Evolutionary conservation across 1,140 invertebrate genomes (phyloP).

Genomic region (Drosophila kepulauana): DNA sequence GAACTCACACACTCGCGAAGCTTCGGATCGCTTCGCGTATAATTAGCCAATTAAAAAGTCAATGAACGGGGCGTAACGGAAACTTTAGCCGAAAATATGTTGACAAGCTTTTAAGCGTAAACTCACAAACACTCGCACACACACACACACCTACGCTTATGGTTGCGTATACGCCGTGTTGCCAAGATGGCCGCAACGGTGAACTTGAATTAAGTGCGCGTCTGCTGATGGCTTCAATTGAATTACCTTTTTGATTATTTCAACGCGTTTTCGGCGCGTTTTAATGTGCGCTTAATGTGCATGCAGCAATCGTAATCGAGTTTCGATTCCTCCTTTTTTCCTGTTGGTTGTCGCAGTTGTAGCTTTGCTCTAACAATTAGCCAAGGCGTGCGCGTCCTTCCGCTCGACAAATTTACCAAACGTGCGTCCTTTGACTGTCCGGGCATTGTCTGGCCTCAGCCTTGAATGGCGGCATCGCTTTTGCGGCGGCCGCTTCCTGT

Average conservation of each 20-base stretch:
- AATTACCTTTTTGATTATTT: conserved; percentile 52
- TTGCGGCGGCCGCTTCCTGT: conserved; percentile 10
- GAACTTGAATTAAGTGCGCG: conserved; percentile 34
- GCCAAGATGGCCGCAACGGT: conserved; percentile 27
- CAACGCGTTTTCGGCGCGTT: conserved; percentile 28
- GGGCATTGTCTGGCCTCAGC: conserved; percentile 13
- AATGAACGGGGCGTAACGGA: conserved; percentile 42
- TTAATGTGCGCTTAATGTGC: conserved; percentile 56
- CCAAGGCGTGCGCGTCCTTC: conserved; percentile 53
- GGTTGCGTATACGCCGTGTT: conserved; percentile 2
- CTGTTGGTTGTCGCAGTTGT: too few relatives aligned
- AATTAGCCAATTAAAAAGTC: conserved; percentile 58
- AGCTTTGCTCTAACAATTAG: conserved; percentile 57
- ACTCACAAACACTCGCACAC: not conserved
- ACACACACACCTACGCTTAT: not conserved
- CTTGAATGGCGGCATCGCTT: conserved; percentile 24
- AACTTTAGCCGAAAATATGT: conserved; percentile 21
- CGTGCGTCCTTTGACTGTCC: conserved; percentile 55
- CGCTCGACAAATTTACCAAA: conserved; percentile 49
- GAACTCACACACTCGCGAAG: not conserved
- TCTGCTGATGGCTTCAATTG: conserved; percentile 46
- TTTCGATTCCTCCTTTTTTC: conserved; percentile 21
- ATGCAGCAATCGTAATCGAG: conserved; percentile 41
- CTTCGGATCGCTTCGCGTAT: conserved; percentile 19
- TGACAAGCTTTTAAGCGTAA: conserved; percentile 45